These are phyloP conservation scores for Trematocara nigrifrons DNA, from an alignment of 2,113 vertebrate species.

Conservation along the genomic window DNA sequence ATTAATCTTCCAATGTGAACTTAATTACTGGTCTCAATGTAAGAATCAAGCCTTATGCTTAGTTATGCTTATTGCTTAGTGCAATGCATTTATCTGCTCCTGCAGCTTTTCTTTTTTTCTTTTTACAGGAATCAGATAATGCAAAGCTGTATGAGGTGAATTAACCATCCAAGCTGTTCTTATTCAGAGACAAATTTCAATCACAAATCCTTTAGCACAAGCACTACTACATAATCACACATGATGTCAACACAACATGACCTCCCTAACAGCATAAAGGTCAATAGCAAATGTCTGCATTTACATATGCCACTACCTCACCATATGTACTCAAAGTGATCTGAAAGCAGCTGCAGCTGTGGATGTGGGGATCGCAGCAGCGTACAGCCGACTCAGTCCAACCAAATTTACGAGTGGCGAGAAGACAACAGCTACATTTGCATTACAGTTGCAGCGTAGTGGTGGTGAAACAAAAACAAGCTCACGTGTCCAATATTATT, in stretches of 20 bases:
- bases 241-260: neutral
- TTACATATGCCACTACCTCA: neutral
- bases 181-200: neutral
- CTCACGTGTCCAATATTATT: neutral
- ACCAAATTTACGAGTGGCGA: neutral
- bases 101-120: neutral
- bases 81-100: neutral
- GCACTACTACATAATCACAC: neutral
- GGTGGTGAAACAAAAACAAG: neutral
- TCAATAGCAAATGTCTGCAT: neutral
- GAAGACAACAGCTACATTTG: neutral
- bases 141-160: neutral
- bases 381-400: neutral
- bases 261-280: neutral
- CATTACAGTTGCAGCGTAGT: neutral
- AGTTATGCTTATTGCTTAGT: too few species aligned
- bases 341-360: constrained; percentile 16
- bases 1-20: neutral
- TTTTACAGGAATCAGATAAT: neutral
- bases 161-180: neutral
- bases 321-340: neutral
- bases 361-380: neutral
- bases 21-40: neutral
- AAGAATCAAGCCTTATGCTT: neutral
- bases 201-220: neutral